Evolutionary conservation across 2,888 invertebrate species (phyloP).

Genomic region (Mesorhabditis spiculigera): DNA sequence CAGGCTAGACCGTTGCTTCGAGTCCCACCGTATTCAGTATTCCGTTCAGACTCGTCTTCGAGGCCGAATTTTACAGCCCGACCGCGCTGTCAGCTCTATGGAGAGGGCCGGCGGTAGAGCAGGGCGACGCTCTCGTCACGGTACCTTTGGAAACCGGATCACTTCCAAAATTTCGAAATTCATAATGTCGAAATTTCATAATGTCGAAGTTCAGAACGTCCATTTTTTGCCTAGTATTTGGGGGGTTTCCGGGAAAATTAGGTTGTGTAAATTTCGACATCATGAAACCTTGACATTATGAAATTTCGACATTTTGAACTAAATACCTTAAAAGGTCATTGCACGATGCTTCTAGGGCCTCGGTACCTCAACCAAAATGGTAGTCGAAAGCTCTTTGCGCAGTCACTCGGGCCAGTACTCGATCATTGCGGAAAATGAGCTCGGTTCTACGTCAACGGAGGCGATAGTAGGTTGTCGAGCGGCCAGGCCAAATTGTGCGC

Average conservation of each 20-base stretch:
- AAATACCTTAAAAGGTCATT: too few relatives aligned
- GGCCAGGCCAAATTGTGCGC: background rate
- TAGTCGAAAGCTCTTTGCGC: constrained; percentile 17
- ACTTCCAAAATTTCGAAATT: background rate
- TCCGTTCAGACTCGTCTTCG: background rate
- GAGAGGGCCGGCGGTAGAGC: constrained; percentile 32
- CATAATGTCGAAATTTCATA: too few relatives aligned
- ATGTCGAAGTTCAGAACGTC: too few relatives aligned
- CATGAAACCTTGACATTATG: too few relatives aligned
- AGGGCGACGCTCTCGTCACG: constrained; percentile 16
- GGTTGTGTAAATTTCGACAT: too few relatives aligned
- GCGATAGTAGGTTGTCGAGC: constrained; percentile 22
- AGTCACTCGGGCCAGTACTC: constrained; percentile 32
- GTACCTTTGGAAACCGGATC: constrained; percentile 7
- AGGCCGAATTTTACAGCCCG: constrained; percentile 14
- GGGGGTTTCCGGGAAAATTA: too few relatives aligned
- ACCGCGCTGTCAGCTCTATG: constrained; percentile 24
- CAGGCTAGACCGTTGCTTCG: too few relatives aligned
- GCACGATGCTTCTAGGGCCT: too few relatives aligned
- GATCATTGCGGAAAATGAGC: constrained; percentile 27
- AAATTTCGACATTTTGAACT: too few relatives aligned
- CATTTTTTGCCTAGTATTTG: too few relatives aligned
- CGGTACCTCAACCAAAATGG: constrained; percentile 3
- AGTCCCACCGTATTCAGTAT: too few relatives aligned
- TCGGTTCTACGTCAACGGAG: constrained; percentile 24